A percentile compares a stretch with the other conserved stretches of the same genome.
These are phyloP conservation scores for Chrysina gloriosa DNA, from an alignment of 2,888 invertebrate genomes.

Conservation along the genomic window DNA sequence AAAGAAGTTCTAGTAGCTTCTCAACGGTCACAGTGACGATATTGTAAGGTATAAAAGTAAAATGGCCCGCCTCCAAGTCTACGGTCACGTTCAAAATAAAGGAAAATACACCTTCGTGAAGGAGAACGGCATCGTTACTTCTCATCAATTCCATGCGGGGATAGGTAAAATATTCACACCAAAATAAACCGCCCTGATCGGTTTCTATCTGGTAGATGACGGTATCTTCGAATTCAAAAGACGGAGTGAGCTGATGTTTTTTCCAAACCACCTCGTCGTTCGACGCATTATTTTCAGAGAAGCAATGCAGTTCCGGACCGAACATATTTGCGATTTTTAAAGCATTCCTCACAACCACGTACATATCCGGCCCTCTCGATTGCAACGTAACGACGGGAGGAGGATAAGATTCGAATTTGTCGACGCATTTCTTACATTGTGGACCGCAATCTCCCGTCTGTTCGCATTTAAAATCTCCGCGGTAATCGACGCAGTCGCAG, in stretches of 20 bases:
- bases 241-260: not conserved
- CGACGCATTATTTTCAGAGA: constrained; percentile 1
- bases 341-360: not conserved
- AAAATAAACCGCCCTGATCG: constrained; percentile 9
- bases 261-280: not conserved
- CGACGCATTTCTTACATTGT: constrained; percentile 1
- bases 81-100: not conserved
- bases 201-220: not conserved
- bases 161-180: constrained; percentile 32
- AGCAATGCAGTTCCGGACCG: constrained; percentile 8
- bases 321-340: constrained; percentile 7
- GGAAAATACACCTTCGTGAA: not conserved
- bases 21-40: not conserved
- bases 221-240: not conserved
- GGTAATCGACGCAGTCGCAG: constrained; percentile 1
- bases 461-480: constrained; percentile 7
- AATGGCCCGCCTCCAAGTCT: not conserved
- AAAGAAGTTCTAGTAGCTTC: not conserved
- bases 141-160: constrained; percentile 19
- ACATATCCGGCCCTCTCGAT: not conserved
- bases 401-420: constrained; percentile 27
- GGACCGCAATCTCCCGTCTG: not conserved
- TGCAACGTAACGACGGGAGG: not conserved
- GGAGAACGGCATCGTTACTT: not conserved
- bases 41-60: not conserved